Evolutionary conservation across 2,113 vertebrate species (phyloP).

Genomic region (Pachypanchax playfairii): DNA sequence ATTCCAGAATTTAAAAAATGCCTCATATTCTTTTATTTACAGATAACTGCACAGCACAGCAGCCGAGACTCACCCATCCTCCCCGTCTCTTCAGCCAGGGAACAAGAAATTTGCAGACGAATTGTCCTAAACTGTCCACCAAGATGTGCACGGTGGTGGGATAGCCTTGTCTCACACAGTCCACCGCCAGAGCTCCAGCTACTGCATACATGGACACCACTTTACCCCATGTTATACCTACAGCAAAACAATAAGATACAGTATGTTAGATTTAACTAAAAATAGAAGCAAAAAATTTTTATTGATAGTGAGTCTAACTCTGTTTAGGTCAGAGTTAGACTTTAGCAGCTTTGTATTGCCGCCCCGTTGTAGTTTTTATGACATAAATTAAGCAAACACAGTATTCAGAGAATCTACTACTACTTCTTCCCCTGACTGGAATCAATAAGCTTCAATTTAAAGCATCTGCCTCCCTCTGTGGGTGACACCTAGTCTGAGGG

Average conservation of each 20-base stretch:
- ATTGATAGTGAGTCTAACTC: too few relatives aligned
- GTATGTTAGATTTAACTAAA: too few relatives aligned
- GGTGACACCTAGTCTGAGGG: not conserved
- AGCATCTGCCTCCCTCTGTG: not conserved
- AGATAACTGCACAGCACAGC: too few relatives aligned
- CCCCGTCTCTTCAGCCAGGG: constrained; percentile 90
- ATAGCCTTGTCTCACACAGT: constrained; percentile 90
- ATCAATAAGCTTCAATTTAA: constrained; percentile 1
- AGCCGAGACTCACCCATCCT: constrained; percentile 88
- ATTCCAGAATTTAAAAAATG: too few relatives aligned
- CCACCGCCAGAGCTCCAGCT: constrained; percentile 90
- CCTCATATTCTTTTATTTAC: not conserved
- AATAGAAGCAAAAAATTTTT: too few relatives aligned
- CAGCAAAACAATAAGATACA: not conserved
- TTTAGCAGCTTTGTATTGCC: constrained; percentile 4
- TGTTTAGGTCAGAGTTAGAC: not conserved
- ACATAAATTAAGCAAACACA: not conserved
- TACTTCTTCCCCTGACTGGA: not conserved
- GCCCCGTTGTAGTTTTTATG: not conserved
- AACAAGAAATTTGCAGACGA: constrained; percentile 89
- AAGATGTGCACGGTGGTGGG: constrained; percentile 86
- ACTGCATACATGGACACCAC: constrained; percentile 92
- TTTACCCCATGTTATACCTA: constrained; percentile 98
- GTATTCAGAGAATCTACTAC: not conserved
- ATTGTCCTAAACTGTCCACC: constrained; percentile 93